Base-by-base conservation (phyloP, 2,888 invertebrate species). In the Lepidochrysops patricia region DNA sequence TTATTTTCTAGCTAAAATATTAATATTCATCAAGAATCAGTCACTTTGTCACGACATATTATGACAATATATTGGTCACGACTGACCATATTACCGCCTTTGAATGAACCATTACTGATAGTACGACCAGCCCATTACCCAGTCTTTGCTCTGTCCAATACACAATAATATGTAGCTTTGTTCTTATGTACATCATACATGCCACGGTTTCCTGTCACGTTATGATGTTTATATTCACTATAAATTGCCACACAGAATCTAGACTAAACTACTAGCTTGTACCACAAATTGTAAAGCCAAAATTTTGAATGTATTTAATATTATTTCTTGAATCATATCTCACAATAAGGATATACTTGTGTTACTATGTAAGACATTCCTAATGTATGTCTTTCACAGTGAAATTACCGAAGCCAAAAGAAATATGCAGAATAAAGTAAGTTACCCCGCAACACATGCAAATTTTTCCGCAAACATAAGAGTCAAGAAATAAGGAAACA, bases 401-500 rank as follows among this genome's bases (percentile, higher is more conserved):
- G 2, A 29, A 5, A 6, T 2, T 5, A 43, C 1, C 1, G 13
- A 19, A 43, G 7, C 1, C 6, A 43, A 43, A 23, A 19, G 19
- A 23, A 43, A 43, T 43, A 43, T 3, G 19, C 19, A 23, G 43
- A 43, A 43, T 43, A 19, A 43, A 43, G 23, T 23, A 43, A 43
- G 43, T 43, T 43, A 43, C 43, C 19, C 29, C 9, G 19, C 19
- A 43, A 43, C 43, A 43, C 43, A 43, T 43, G 43, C 43, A 43
- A 43, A 43, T 43, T 43, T 23, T 43, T 43, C 43, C 43, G 43
- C 43, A 43, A 43, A 23, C 43, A 43, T 43, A 43, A 43, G 43
- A 43, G 43, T 12, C 43, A 43, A 43, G 43, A 23, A 23, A 43
- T 23, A 43, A 19, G 43, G 43, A 43, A 43, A 43, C 43, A 43